Evolutionary conservation across 2,888 invertebrate genomes (phyloP).

Genomic region (Synanthedon vespiformis): DNA sequence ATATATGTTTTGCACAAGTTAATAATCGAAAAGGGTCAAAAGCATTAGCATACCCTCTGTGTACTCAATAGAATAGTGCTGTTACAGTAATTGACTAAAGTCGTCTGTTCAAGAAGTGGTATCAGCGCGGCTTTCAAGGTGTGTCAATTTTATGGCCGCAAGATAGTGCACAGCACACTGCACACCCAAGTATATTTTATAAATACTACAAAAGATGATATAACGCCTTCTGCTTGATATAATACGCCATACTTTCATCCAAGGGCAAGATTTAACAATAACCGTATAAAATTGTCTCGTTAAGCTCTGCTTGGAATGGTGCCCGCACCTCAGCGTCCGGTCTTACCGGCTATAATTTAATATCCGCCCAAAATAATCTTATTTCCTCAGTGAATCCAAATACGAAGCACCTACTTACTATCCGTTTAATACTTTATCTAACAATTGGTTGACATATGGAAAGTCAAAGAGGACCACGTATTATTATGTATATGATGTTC

Average conservation of each 20-base stretch:
- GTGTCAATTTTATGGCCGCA: constrained; percentile 2
- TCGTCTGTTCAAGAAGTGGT: constrained; percentile 1
- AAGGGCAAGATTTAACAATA: constrained; percentile 6
- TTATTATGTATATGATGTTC: too few species aligned
- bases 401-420: not conserved
- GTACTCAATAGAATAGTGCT: constrained; percentile 8
- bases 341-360: constrained; percentile 61
- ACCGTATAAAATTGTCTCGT: constrained; percentile 16
- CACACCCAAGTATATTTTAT: too few species aligned
- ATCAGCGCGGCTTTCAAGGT: not conserved
- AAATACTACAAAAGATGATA: too few species aligned
- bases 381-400: constrained; percentile 40
- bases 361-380: constrained; percentile 62
- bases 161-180: not conserved
- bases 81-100: not conserved
- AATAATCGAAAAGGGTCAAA: too few species aligned
- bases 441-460: too few species aligned
- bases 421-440: too few species aligned
- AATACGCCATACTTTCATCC: not conserved
- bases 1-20: too few species aligned
- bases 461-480: too few species aligned
- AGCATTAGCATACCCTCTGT: too few species aligned
- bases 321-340: constrained; percentile 49
- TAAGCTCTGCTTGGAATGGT: constrained; percentile 33
- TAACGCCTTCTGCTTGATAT: too few species aligned